phyloP scores from a whole-genome alignment of 2,113 vertebrate genomes.

The Diadophis punctatus region DNA sequence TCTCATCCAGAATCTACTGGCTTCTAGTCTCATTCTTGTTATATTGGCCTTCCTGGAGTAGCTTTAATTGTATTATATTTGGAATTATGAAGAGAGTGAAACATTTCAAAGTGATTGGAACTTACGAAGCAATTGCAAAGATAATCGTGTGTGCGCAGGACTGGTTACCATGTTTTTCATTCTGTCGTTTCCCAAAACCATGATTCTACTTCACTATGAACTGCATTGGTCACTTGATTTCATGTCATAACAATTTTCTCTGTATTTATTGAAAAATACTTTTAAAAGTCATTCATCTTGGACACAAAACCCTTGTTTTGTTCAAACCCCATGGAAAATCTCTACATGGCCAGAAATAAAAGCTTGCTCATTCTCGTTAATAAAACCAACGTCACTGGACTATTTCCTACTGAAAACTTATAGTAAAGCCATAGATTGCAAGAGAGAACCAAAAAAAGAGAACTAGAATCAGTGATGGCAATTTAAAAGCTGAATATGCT shows the following conservation, averaged over 20 bases:
- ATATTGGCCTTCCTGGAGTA: background rate
- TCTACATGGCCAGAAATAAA: no score
- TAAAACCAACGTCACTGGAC: background rate
- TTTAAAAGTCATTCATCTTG: background rate
- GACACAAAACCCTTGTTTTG: background rate
- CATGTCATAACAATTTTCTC: background rate
- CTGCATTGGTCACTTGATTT: background rate
- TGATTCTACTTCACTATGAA: background rate
- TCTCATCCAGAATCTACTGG: background rate
- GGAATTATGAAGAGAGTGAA: background rate
- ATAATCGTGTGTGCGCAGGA: background rate
- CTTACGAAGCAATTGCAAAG: background rate
- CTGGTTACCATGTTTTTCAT: background rate
- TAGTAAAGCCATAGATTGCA: background rate
- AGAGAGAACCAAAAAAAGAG: background rate
- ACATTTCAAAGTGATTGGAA: background rate
- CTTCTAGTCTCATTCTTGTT: background rate
- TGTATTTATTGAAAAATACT: background rate
- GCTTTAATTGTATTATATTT: background rate
- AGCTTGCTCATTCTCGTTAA: background rate
- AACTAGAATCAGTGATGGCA: background rate
- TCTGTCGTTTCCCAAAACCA: background rate
- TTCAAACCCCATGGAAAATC: background rate
- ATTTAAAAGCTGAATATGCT: background rate
- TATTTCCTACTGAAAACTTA: background rate